Base-by-base conservation (phyloP, 1,140 invertebrate genomes). In the Riptortus pedestris region DNA sequence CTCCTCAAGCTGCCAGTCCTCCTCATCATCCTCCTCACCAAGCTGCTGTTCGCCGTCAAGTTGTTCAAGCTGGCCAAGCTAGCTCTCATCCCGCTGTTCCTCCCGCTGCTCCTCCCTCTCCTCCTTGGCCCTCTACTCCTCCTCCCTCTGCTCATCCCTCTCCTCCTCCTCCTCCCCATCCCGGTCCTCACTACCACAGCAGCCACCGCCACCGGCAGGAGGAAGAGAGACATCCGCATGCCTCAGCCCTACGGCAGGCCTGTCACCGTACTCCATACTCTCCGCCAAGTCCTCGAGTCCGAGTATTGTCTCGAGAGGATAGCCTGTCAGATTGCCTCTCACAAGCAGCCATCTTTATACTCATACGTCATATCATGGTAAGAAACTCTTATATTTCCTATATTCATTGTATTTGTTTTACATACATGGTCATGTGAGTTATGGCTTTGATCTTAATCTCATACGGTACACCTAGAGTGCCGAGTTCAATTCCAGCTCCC, bases 1-100 rank as follows among this genome's bases (percentile, higher is more conserved):
- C 55, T 65, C 45, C 38, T 65, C 22, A 65, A 65, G 28, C 22
- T 65, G 12, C 64, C 64, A n/a, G 18, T 65, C 48, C 11, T 65
- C 27, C 59, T 65, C n/a, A 31, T 65, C 2, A 14, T 48, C 2
- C 45, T 65, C 1, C 33, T 58, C 4, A 20, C 33, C 27, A 65
- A 65, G 26, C 28, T 65, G 1, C 11, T 65, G 4, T n/a, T 65
- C 0, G 43, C 58, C 59, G n/a, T 65, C 20, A 65, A 65, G 27
- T 16, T 52, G 16, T 24, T 55, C 38, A 65, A 65, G 24, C 9
- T 65, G 16, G 57, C 59, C 9, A 65, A 65, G 38, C 38, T 65
- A 11, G 43, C 45, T 5, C 20, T 61, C 18, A 24, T 65, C 16
- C 33, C 64, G 16, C 55, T 65, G 1, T 27, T 38, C 18, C 16